Evolutionary conservation across 2,113 vertebrate species (phyloP).

Genomic region (Rhadina sibilatrix): DNA sequence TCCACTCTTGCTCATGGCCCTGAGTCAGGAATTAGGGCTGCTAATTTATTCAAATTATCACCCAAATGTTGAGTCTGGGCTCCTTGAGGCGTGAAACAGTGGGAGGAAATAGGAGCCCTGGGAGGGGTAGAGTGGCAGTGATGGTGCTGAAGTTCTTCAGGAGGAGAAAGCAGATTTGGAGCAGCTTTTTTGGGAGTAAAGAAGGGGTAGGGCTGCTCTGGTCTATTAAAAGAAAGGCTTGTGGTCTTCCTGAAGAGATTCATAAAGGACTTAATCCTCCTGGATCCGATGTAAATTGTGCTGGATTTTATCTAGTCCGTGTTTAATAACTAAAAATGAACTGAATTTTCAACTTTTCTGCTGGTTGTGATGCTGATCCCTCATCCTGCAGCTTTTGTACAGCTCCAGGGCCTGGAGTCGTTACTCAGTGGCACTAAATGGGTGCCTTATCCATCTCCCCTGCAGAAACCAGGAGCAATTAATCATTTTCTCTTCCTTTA

Average conservation of each 20-base stretch:
- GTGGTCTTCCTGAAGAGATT: background rate
- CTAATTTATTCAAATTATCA: background rate
- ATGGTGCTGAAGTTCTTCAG: background rate
- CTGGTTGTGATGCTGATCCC: background rate
- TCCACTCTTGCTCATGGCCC: background rate
- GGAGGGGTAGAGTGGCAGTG: fast-evolving
- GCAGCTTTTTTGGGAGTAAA: background rate
- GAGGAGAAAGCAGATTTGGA: background rate
- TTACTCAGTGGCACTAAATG: fast-evolving
- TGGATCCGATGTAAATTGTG: background rate
- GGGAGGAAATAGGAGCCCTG: background rate
- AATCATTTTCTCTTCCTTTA: background rate
- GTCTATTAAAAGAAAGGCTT: background rate
- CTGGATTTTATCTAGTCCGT: fast-evolving
- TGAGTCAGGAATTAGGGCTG: background rate
- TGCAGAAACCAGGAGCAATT: background rate
- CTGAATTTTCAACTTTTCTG: background rate
- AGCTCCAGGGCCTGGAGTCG: background rate
- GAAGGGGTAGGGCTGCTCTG: background rate
- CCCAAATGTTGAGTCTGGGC: background rate
- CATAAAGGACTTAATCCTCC: fast-evolving
- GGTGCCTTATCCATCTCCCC: background rate
- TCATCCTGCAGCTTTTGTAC: background rate
- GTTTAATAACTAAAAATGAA: background rate
- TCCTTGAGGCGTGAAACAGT: background rate